Evolutionary conservation across 2,888 invertebrate species (phyloP).

Genomic region (Lasius fuliginosus): DNA sequence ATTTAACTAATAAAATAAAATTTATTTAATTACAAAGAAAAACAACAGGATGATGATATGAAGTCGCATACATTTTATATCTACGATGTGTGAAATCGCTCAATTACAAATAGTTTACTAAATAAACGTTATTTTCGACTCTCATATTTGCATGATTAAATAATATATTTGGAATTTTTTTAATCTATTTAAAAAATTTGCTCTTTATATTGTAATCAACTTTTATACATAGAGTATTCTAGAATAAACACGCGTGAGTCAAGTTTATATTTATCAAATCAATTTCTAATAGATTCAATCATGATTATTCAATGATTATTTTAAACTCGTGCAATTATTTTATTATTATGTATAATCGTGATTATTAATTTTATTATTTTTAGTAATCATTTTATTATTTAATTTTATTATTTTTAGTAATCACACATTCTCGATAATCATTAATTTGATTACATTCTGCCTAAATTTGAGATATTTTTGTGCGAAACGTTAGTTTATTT

Average conservation of each 20-base stretch:
- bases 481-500: neutral
- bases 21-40: neutral
- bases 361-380: constrained; percentile 2
- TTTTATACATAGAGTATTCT: too few species aligned
- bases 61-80: too few species aligned
- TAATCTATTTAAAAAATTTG: neutral
- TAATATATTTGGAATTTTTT: too few species aligned
- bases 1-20: neutral
- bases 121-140: too few species aligned
- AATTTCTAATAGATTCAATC: constrained; percentile 11
- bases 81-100: too few species aligned
- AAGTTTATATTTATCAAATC: too few species aligned
- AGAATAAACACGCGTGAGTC: too few species aligned
- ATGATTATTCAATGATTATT: neutral
- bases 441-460: neutral
- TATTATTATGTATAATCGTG: neutral
- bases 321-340: neutral
- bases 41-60: neutral
- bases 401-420: neutral
- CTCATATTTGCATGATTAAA: too few species aligned
- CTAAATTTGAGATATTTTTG: neutral
- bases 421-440: neutral
- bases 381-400: too few species aligned
- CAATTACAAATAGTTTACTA: too few species aligned
- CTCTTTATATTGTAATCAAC: too few species aligned